Conservation (phyloP, 2,113 vertebrate genomes). For the Lepus europaeus region DNA sequence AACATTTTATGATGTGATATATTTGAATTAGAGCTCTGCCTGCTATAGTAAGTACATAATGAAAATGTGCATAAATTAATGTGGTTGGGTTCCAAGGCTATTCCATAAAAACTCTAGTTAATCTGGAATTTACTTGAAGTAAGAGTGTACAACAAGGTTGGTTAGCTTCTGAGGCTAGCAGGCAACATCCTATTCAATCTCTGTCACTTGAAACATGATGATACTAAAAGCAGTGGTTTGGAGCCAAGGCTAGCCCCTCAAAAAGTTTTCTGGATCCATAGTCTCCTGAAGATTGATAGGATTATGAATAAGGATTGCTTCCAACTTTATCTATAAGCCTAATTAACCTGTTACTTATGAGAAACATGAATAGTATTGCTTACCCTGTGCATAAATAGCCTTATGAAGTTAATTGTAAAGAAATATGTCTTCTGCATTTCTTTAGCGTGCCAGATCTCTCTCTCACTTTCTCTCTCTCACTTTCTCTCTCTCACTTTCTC, state of each 20-base stretch:
- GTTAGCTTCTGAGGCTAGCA: not conserved
- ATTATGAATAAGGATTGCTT: not conserved
- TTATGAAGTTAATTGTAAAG: conserved; percentile 50
- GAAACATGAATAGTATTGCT: not conserved
- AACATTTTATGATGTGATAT: not conserved
- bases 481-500: too few species aligned
- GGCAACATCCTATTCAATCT: not conserved
- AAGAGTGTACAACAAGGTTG: not conserved
- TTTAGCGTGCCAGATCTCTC: not conserved
- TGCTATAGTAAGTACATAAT: not conserved
- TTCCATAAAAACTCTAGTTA: not conserved
- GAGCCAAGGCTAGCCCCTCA: not conserved
- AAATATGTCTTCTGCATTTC: not conserved
- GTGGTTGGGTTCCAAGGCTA: not conserved
- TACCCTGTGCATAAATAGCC: not conserved
- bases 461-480: too few species aligned
- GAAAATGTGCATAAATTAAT: conserved; percentile 19
- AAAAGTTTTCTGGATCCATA: not conserved
- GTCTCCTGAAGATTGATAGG: not conserved
- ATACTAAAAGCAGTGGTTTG: not conserved
- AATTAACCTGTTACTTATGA: not conserved
- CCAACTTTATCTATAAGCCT: not conserved
- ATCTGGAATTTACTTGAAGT: not conserved
- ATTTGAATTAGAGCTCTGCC: conserved; percentile 32
- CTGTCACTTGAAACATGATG: fast-evolving